phyloP scores from a whole-genome alignment of 2,888 invertebrate genomes.

The Drosophila lacicola region DNA sequence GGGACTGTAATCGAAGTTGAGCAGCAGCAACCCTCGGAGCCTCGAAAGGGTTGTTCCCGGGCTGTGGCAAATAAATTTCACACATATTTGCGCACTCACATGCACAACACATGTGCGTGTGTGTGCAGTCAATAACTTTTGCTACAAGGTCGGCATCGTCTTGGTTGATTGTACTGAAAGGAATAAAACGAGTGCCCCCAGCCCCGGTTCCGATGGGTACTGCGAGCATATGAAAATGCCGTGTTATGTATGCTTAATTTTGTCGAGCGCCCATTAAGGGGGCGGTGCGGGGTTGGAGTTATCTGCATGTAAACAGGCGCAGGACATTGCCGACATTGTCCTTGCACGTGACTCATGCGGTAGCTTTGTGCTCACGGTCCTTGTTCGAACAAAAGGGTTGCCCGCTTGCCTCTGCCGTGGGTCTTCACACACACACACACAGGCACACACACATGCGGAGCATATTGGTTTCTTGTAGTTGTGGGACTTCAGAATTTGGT shows the following conservation, averaged over 20 bases:
- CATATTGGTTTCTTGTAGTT: conserved; percentile 27
- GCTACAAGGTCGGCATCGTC: conserved; percentile 69
- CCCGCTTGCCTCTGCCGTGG: conserved; percentile 32
- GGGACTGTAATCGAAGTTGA: conserved; percentile 50
- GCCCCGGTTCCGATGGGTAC: neutral
- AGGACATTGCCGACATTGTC: conserved; percentile 38
- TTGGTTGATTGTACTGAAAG: conserved; percentile 73
- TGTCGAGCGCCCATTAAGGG: conserved; percentile 12
- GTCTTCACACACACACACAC: conserved; percentile 38
- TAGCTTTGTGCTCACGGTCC: neutral
- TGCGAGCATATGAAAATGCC: conserved; percentile 50
- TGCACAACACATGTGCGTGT: conserved; percentile 21
- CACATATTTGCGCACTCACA: conserved; percentile 77
- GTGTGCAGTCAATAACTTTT: conserved; percentile 69
- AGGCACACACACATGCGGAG: neutral
- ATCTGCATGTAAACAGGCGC: conserved; percentile 67
- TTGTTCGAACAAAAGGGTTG: conserved; percentile 30
- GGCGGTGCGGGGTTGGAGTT: conserved; percentile 20
- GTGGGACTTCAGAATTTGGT: conserved; percentile 61
- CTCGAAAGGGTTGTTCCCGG: conserved; percentile 55
- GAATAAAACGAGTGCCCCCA: conserved; percentile 36
- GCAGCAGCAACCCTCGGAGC: conserved; percentile 57
- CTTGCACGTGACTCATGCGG: conserved; percentile 63
- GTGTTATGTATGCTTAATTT: conserved; percentile 56
- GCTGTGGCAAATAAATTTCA: conserved; percentile 74